Evolutionary conservation across 2,113 vertebrate species (phyloP).

Genomic region (Phylloscopus whistleri): DNA sequence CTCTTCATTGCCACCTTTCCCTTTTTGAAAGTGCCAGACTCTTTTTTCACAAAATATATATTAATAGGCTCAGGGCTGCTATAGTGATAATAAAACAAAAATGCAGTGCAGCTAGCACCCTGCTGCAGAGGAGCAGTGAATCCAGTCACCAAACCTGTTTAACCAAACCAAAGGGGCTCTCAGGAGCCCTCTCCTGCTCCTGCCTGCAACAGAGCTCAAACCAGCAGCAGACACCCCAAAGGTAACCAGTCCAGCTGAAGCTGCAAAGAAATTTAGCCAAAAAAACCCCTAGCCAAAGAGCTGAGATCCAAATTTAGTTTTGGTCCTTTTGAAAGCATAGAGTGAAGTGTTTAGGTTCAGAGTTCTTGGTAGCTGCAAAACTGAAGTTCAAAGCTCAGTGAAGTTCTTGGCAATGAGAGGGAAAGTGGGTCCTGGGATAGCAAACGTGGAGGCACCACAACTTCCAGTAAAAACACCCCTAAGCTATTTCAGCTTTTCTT

Average conservation of each 20-base stretch:
- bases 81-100: constrained; percentile 13
- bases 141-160: neutral
- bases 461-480: neutral
- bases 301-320: neutral
- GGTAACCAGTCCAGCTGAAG: neutral
- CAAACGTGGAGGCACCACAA: neutral
- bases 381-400: neutral
- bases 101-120: neutral
- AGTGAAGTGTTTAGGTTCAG: neutral
- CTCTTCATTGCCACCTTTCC: constrained; percentile 43
- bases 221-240: neutral
- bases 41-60: constrained; percentile 24
- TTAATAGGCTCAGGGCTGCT: constrained; percentile 45
- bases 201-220: neutral
- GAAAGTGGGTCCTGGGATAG: neutral
- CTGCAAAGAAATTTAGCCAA: neutral
- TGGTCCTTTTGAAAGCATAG: neutral
- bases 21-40: constrained; percentile 47
- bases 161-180: neutral
- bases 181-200: neutral
- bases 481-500: neutral
- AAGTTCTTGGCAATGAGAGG: neutral
- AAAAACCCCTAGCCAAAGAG: neutral
- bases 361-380: neutral
- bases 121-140: neutral